Conservation (phyloP, 2,888 invertebrate genomes). For the Phalera bucephala region DNA sequence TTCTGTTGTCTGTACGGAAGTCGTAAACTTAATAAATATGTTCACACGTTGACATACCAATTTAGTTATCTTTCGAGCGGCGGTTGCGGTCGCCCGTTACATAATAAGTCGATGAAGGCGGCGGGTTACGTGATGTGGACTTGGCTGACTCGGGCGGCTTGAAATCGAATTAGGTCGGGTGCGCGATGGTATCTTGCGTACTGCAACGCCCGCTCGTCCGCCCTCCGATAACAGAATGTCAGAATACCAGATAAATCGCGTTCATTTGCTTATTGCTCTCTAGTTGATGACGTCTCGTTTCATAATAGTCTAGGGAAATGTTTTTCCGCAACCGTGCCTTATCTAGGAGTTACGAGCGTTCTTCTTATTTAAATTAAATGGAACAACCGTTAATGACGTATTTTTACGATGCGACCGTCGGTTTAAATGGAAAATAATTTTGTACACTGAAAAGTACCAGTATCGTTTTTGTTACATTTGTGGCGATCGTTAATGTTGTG, state of each 20-base stretch:
- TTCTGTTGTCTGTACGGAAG: slow-evolving; percentile 7
- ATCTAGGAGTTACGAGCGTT: slow-evolving; percentile 41
- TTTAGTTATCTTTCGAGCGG: slow-evolving; percentile 11
- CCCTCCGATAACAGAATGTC: slow-evolving; percentile 58
- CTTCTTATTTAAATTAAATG: slow-evolving; percentile 50
- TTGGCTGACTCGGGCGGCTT: slow-evolving; percentile 41
- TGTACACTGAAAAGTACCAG: slow-evolving; percentile 7
- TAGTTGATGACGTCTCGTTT: slow-evolving; percentile 56
- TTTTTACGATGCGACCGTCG: slow-evolving; percentile 25
- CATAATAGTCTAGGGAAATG: slow-evolving; percentile 50
- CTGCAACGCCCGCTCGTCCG: slow-evolving; percentile 52
- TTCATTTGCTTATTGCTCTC: slow-evolving; percentile 72
- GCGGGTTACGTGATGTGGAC: slow-evolving; percentile 28
- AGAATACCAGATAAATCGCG: slow-evolving; percentile 56
- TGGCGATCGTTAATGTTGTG: slow-evolving; percentile 7
- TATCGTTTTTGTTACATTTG: slow-evolving; percentile 3
- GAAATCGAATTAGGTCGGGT: slow-evolving; percentile 74
- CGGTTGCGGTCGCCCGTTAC: slow-evolving; percentile 13
- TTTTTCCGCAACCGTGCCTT: slow-evolving; percentile 62
- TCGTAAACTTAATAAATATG: slow-evolving; percentile 14
- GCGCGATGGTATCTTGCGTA: slow-evolving; percentile 63
- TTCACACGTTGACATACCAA: slow-evolving; percentile 18
- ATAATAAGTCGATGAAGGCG: slow-evolving; percentile 31
- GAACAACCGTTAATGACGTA: slow-evolving; percentile 33
- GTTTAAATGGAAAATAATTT: slow-evolving; percentile 16